phyloP scores from a whole-genome alignment of 30 jellyfish, hydroid and myxozoan species.

The Pelagia noctiluca region DNA sequence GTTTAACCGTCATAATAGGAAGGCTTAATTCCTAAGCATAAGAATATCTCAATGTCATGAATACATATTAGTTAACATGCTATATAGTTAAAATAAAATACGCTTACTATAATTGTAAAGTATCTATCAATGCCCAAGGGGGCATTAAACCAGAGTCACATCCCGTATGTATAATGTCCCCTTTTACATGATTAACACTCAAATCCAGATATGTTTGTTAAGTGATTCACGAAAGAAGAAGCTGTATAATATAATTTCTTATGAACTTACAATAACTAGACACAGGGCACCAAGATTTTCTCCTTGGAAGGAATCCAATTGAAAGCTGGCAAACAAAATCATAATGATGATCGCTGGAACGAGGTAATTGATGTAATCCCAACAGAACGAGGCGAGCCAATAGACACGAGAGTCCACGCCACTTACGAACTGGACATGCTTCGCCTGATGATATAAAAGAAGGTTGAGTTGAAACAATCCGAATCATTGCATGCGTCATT shows the following conservation, averaged over 20 bases:
- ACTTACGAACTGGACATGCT: slow-evolving; percentile 89
- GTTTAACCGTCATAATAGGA: neutral
- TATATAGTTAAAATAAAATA: no score
- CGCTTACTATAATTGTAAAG: neutral
- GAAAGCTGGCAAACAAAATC: slow-evolving; percentile 86
- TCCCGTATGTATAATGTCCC: no score
- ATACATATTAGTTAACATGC: neutral
- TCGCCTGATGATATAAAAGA: slow-evolving; percentile 74
- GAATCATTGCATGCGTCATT: no score
- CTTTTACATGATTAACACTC: neutral
- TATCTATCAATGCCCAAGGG: neutral
- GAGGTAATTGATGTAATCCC: slow-evolving; percentile 82
- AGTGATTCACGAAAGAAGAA: neutral
- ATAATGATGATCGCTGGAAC: slow-evolving; percentile 80
- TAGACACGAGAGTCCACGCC: slow-evolving; percentile 75
- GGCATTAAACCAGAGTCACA: neutral
- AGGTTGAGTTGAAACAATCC: no score
- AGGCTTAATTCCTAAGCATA: neutral
- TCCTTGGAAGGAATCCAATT: slow-evolving; percentile 53
- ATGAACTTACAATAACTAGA: slow-evolving; percentile 57
- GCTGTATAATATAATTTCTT: neutral
- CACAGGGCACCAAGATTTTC: slow-evolving; percentile 63
- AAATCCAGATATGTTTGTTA: neutral
- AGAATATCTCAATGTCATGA: neutral
- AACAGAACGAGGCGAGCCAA: slow-evolving; percentile 75